A percentile compares a stretch with the other conserved stretches of the same genome.
These are phyloP conservation scores for Dioctria linearis DNA, from an alignment of 2,888 invertebrate genomes.

Conservation along the genomic window DNA sequence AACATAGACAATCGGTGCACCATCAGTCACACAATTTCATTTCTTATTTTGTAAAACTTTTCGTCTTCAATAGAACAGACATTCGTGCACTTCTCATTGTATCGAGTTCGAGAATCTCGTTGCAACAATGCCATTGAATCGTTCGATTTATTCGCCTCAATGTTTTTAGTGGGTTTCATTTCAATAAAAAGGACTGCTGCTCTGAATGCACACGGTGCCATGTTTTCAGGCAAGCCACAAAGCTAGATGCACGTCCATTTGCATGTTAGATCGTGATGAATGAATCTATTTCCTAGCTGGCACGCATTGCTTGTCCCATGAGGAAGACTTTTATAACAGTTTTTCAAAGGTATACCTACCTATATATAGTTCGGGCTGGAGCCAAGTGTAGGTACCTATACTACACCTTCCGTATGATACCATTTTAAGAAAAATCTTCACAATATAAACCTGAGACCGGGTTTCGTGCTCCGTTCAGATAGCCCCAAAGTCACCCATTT, in stretches of 20 bases:
- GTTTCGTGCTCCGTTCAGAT: conserved; percentile 54
- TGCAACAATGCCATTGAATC: conserved; percentile 52
- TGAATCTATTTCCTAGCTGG: conserved; percentile 58
- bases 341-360: conserved; percentile 34
- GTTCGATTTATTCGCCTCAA: conserved; percentile 51
- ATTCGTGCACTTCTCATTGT: conserved; percentile 48
- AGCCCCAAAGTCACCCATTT: conserved; percentile 57
- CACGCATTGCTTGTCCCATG: conserved; percentile 58
- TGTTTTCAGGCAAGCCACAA: conserved; percentile 9
- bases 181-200: conserved; percentile 38
- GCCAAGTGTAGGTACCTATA: too few species aligned
- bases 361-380: too few species aligned
- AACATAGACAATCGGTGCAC: neutral
- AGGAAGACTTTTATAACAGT: conserved; percentile 45
- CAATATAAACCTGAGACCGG: conserved; percentile 8
- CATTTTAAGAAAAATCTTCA: conserved; percentile 49
- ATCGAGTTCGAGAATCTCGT: conserved; percentile 48
- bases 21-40: neutral
- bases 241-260: conserved; percentile 57
- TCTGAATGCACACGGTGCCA: conserved; percentile 17
- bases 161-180: conserved; percentile 47
- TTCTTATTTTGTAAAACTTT: conserved; percentile 1
- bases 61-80: conserved; percentile 32
- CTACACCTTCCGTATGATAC: conserved; percentile 10
- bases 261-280: conserved; percentile 59